Conservation (phyloP, 2,113 vertebrate species). For the Macrotis lagotis region DNA sequence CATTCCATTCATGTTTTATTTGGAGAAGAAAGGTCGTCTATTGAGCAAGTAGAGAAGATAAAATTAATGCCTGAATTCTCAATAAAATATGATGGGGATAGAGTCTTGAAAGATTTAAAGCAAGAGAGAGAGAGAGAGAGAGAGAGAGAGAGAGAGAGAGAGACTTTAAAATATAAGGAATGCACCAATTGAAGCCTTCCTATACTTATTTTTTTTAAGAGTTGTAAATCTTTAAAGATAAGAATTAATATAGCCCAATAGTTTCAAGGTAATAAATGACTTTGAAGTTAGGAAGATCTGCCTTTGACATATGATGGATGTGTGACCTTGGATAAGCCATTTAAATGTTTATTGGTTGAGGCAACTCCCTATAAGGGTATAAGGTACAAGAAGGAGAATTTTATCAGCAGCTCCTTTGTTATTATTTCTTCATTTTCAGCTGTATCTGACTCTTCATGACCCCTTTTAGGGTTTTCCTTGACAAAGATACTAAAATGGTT, state of each 20-base stretch:
- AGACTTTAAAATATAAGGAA: neutral
- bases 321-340: neutral
- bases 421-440: neutral
- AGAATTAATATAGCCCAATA: neutral
- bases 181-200: conserved; percentile 21
- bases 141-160: no score
- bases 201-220: conserved; percentile 10
- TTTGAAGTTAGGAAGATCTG: neutral
- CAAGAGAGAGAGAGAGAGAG: no score
- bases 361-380: neutral
- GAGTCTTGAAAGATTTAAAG: conserved; percentile 18
- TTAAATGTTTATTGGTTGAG: neutral
- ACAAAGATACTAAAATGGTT: no score
- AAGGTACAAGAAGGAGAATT: neutral
- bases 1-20: conserved; percentile 39
- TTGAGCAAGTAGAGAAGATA: neutral
- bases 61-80: conserved; percentile 45
- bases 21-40: neutral
- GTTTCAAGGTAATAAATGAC: neutral
- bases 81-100: conserved; percentile 44
- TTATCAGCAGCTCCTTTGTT: neutral
- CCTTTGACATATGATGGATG: neutral
- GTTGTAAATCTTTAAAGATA: neutral
- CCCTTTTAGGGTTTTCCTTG: no score
- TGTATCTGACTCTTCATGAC: no score